Conservation (phyloP, 2,888 invertebrate genomes). For the Thysanoteuthis rhombus region DNA sequence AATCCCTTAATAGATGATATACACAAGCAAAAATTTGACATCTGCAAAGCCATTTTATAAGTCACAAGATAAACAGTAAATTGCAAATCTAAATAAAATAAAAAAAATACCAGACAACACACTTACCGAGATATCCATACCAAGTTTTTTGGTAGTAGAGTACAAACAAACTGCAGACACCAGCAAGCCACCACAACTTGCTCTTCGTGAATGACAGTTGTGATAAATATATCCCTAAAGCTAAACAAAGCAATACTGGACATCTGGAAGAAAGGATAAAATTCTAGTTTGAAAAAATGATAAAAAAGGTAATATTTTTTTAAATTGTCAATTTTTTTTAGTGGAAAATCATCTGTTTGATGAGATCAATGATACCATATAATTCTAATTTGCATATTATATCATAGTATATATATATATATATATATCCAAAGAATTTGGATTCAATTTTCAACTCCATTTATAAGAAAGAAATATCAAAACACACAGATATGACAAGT, state of each 20-base stretch:
- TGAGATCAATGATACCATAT: too few relatives aligned
- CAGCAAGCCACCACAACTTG: conserved; percentile 59
- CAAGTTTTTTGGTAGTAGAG: conserved; percentile 63
- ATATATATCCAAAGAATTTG: too few relatives aligned
- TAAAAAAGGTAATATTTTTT: too few relatives aligned
- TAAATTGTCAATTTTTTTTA: too few relatives aligned
- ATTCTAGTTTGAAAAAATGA: too few relatives aligned
- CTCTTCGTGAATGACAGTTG: conserved; percentile 45
- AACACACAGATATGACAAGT: too few relatives aligned
- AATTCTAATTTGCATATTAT: too few relatives aligned
- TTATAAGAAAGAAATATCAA: too few relatives aligned
- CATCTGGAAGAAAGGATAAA: conserved; percentile 42
- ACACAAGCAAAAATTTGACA: background rate
- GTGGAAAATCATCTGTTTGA: too few relatives aligned
- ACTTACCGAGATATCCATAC: conserved; percentile 60
- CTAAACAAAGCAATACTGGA: conserved; percentile 51
- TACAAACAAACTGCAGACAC: conserved; percentile 45
- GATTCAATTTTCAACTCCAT: too few relatives aligned
- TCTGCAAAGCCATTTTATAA: background rate
- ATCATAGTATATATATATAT: too few relatives aligned
- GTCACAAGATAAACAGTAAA: background rate
- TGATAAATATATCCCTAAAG: conserved; percentile 51
- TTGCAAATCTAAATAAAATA: background rate
- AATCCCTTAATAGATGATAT: too few relatives aligned
- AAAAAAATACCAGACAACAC: background rate